phyloP scores from a whole-genome alignment of 2,113 vertebrate genomes.

The Notothenia rossii region DNA sequence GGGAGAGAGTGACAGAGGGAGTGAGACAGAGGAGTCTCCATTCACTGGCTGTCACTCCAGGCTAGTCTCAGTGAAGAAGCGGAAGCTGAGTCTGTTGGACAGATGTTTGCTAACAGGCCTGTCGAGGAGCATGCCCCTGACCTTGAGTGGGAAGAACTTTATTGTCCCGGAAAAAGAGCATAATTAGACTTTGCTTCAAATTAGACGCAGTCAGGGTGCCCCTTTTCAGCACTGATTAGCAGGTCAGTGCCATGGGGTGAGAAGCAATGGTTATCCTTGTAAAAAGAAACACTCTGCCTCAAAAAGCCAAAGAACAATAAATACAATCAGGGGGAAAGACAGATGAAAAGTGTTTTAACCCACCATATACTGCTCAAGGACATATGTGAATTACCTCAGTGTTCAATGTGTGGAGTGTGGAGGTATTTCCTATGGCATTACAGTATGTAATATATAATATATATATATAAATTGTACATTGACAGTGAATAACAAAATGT shows the following conservation, averaged over 20 bases:
- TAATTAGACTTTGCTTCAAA: constrained; percentile 86
- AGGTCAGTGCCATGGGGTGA: constrained; percentile 71
- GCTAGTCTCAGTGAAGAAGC: constrained; percentile 81
- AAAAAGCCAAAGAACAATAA: constrained; percentile 74
- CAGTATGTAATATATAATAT: background rate
- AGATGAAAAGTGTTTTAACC: constrained; percentile 42
- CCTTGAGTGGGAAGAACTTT: constrained; percentile 87
- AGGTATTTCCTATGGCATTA: background rate
- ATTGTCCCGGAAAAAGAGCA: constrained; percentile 87
- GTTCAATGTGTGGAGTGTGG: constrained; percentile 8
- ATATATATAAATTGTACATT: background rate
- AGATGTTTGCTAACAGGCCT: constrained; percentile 90
- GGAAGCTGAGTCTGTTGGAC: constrained; percentile 86
- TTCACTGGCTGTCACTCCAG: constrained; percentile 76
- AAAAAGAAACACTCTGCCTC: constrained; percentile 32
- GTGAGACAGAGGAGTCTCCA: constrained; percentile 34
- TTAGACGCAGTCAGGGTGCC: constrained; percentile 80
- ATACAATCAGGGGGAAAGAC: constrained; percentile 66
- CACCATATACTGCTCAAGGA: constrained; percentile 28
- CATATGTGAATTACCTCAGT: constrained; percentile 11
- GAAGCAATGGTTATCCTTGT: constrained; percentile 43
- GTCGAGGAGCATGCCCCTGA: constrained; percentile 83
- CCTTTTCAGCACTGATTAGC: constrained; percentile 82
- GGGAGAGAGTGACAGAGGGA: constrained; percentile 18
- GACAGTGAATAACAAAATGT: background rate